These are phyloP conservation scores for Coleophora flavipennella DNA, from an alignment of 2,888 invertebrate genomes.

Conservation along the genomic window DNA sequence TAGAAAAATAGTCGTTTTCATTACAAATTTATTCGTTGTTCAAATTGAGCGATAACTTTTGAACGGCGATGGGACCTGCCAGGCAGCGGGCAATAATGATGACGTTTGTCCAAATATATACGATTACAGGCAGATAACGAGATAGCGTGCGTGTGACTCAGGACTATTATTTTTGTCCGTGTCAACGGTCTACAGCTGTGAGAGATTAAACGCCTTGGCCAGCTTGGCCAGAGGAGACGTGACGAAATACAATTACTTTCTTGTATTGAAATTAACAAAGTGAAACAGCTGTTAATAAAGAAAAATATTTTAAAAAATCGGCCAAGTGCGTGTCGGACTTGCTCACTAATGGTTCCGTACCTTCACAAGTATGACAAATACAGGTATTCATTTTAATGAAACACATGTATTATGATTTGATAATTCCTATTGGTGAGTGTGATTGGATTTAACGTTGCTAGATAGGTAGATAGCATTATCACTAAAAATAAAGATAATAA, in stretches of 20 bases:
- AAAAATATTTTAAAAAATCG: too few relatives aligned
- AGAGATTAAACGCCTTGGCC: constrained; percentile 1
- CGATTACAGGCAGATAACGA: constrained; percentile 39
- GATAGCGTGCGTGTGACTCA: constrained; percentile 13
- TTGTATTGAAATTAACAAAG: background rate
- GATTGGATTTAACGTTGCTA: too few relatives aligned
- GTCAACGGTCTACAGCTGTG: constrained; percentile 22
- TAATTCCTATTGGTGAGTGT: too few relatives aligned
- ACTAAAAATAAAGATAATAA: too few relatives aligned
- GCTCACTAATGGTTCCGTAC: too few relatives aligned
- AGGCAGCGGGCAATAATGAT: constrained; percentile 36
- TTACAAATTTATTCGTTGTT: constrained; percentile 41
- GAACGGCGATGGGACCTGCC: constrained; percentile 37
- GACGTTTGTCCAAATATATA: constrained; percentile 37
- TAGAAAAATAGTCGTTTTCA: constrained; percentile 25
- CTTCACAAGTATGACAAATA: too few relatives aligned
- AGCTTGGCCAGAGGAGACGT: background rate
- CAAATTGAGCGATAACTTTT: constrained; percentile 57
- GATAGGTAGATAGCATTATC: too few relatives aligned
- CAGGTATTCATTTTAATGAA: too few relatives aligned
- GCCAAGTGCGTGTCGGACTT: too few relatives aligned
- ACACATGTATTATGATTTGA: too few relatives aligned
- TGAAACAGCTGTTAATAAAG: background rate
- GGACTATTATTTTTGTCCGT: constrained; percentile 34
- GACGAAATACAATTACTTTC: too few relatives aligned